These are phyloP conservation scores for Catocala nupta DNA, from an alignment of 2,888 invertebrate genomes.

Conservation along the genomic window DNA sequence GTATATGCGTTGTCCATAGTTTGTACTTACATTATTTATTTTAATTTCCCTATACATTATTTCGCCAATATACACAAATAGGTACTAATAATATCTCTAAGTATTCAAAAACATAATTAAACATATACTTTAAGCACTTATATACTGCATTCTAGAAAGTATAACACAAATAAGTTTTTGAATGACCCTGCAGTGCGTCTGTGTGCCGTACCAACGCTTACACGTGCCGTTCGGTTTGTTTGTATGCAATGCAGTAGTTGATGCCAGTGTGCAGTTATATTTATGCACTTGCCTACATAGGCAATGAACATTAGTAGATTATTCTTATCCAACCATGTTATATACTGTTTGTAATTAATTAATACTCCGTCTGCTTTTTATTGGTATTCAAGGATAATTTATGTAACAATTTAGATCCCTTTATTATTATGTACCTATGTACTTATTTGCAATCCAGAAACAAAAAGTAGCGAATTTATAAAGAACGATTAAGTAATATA, in stretches of 20 bases:
- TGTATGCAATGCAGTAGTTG: slow-evolving; percentile 63
- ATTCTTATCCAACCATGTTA: slow-evolving; percentile 12
- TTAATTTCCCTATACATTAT: too few species aligned
- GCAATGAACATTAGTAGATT: slow-evolving; percentile 19
- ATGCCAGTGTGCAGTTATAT: slow-evolving; percentile 53
- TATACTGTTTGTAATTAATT: slow-evolving; percentile 9
- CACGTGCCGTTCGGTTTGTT: slow-evolving; percentile 61
- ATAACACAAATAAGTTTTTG: slow-evolving; percentile 26
- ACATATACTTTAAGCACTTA: background rate
- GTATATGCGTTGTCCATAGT: too few species aligned
- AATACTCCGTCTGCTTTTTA: background rate
- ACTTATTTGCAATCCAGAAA: too few species aligned
- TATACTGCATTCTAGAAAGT: slow-evolving; percentile 1
- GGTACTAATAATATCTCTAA: too few species aligned
- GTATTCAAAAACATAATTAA: too few species aligned
- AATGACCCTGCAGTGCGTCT: slow-evolving; percentile 48
- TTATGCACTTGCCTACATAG: slow-evolving; percentile 37
- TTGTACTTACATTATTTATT: too few species aligned
- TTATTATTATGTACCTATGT: too few species aligned
- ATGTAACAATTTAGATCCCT: too few species aligned
- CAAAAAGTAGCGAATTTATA: too few species aligned
- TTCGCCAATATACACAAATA: too few species aligned
- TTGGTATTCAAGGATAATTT: background rate
- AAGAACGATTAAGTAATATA: too few species aligned
- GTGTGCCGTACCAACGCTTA: slow-evolving; percentile 60